phyloP scores from a whole-genome alignment of 2,797 vertebrate genomes.

The Halcyon chelicuti region DNA sequence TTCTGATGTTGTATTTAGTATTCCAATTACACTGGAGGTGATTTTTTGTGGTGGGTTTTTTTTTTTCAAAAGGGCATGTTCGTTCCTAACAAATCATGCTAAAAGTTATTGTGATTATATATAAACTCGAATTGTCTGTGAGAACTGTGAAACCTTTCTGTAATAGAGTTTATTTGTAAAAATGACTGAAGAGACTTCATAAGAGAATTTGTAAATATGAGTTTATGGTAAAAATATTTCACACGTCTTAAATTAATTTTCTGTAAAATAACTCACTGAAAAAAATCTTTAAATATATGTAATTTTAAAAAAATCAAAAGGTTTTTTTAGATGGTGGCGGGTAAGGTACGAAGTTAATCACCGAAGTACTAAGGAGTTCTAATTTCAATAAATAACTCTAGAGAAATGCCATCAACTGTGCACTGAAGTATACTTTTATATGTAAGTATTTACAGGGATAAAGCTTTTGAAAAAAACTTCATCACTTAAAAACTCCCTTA shows the following conservation, averaged over 20 bases:
- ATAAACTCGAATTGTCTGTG: slow-evolving; percentile 22
- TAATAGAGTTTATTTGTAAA: slow-evolving; percentile 39
- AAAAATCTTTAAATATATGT: not conserved
- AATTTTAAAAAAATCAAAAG: not conserved
- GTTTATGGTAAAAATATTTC: slow-evolving; percentile 51
- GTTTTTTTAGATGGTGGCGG: not conserved
- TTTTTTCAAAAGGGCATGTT: not conserved
- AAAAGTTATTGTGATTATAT: not conserved
- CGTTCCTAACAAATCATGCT: slow-evolving; percentile 15
- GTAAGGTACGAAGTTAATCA: not conserved
- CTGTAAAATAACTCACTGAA: slow-evolving; percentile 54
- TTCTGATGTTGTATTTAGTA: not conserved
- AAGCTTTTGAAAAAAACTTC: not conserved
- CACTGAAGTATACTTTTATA: slow-evolving; percentile 45
- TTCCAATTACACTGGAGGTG: not conserved
- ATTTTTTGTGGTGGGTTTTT: not conserved
- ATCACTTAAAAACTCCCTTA: not conserved
- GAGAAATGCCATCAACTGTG: slow-evolving; percentile 11
- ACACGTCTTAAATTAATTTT: slow-evolving; percentile 7
- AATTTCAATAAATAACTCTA: slow-evolving; percentile 26
- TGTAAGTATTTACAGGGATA: not conserved
- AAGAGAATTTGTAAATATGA: slow-evolving; percentile 60
- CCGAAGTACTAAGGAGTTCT: not conserved
- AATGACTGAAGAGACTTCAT: not conserved
- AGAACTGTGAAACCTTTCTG: slow-evolving; percentile 39